Evolutionary conservation across 2,888 invertebrate species (phyloP), one percentile per base, ranked within the genome.

Genomic region (Conus canariensis): DNA sequence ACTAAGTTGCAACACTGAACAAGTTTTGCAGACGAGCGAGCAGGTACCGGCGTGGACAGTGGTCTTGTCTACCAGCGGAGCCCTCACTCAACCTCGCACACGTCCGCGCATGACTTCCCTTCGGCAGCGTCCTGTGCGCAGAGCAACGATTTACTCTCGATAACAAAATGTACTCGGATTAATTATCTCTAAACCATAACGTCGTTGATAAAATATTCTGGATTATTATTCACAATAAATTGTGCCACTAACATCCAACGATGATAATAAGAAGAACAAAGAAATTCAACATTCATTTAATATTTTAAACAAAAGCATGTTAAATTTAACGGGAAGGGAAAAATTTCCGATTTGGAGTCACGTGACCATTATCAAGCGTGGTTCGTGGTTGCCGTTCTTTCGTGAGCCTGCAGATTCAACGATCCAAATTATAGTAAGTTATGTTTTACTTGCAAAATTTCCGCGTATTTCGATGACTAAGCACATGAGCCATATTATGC

Each of bases 341-440:
- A 22, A 6, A 58, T 58, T 58, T 19, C 67, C 86, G 86, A 67
- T 6, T 67, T 7, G n/a, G 19, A n/a, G 74, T 87, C 87, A 87
- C 87, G 87, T 87, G 87, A 87, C 87, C 56, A 22, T 58, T 9
- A 19, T 87, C 58, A 12, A 74, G 58, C 58, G 74, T 74, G 59
- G 22, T 56, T 67, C 89, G 30, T 85, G 89, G 89, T 85, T 89
- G 89, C 89, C 85, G 89, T 89, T 85, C 89, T 70, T 89, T 45
- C 14, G 10, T 25, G 67, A 19, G 19, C 67, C 64, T 12, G 86
- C 86, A 67, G 67, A 60, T 86, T 86, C 67, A 19, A 45, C 67
- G 86, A 67, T 59, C 45, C 0, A 86, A 67, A 60, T 67, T 5
- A 25, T 14, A 86, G 86, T 86, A 86, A 86, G 86, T 64, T 8